phyloP scores from a whole-genome alignment of 2,888 invertebrate genomes.

The Tipula vernalis region DNA sequence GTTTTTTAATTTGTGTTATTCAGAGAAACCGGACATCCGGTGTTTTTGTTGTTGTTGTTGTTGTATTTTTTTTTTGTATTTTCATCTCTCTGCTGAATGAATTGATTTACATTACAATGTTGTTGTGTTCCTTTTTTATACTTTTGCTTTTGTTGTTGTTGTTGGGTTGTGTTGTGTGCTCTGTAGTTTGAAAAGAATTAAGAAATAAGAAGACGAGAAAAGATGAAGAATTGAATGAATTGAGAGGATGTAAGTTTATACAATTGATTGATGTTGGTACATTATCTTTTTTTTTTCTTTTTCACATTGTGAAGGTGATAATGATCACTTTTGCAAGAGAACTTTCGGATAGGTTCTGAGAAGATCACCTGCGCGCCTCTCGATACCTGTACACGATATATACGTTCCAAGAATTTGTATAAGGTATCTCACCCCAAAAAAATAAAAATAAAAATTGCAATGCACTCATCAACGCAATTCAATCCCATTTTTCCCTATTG shows the following conservation, averaged over 20 bases:
- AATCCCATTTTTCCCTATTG: background rate
- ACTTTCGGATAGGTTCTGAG: background rate
- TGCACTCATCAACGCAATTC: background rate
- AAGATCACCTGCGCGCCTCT: background rate
- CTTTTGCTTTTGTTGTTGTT: background rate
- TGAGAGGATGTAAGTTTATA: background rate
- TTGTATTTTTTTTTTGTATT: background rate
- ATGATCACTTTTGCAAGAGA: background rate
- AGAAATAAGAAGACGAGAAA: background rate
- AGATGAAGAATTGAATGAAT: background rate
- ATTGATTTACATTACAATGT: conserved; percentile 4
- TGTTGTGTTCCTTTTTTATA: background rate
- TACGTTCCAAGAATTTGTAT: background rate
- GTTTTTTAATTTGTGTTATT: conserved; percentile 5
- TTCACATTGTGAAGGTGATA: background rate
- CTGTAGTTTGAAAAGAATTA: background rate
- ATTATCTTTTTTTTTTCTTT: background rate
- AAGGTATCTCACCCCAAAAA: background rate
- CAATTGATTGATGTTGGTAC: conserved; percentile 4
- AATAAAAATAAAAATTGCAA: background rate
- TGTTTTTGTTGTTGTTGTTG: background rate
- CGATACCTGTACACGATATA: background rate
- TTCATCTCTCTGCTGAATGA: conserved; percentile 8
- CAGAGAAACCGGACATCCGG: conserved; percentile 17
- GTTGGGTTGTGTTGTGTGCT: background rate